Percentiles rank a stretch among this genome's conserved stretches.
These are phyloP conservation scores for Carollia perspicillata DNA, from an alignment of 2,113 vertebrate genomes.

Conservation along the genomic window DNA sequence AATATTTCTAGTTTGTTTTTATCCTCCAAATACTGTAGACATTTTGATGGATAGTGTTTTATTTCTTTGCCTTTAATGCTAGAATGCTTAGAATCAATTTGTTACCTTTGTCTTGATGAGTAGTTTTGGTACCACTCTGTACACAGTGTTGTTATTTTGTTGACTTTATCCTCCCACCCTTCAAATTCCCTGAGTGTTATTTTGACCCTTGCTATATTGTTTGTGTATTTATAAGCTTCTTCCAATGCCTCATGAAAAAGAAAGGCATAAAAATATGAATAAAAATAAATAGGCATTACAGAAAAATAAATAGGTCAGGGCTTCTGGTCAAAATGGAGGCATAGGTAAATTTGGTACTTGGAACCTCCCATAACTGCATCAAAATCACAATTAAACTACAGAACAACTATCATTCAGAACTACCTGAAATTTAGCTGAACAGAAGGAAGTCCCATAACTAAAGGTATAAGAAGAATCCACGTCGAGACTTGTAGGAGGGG, in stretches of 20 bases:
- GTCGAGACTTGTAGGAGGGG: too few relatives aligned
- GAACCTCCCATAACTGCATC: too few relatives aligned
- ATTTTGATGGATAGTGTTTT: neutral
- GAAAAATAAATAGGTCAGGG: too few relatives aligned
- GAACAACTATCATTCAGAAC: too few relatives aligned
- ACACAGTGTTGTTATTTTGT: neutral
- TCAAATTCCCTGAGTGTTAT: neutral
- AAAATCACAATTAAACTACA: too few relatives aligned
- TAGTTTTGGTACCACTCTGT: neutral
- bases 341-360: too few relatives aligned
- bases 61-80: neutral
- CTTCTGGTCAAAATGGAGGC: too few relatives aligned
- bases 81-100: neutral
- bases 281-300: neutral
- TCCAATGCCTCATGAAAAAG: neutral
- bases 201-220: neutral
- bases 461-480: too few relatives aligned
- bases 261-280: neutral
- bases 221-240: neutral
- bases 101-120: neutral
- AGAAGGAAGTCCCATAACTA: too few relatives aligned
- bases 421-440: too few relatives aligned
- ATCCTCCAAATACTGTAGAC: neutral
- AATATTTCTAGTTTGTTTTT: neutral
- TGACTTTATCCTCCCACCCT: neutral